Base-by-base conservation (phyloP, 30 jellyfish, hydroid and myxozoan species). In the Pseudorhiza aurosa region DNA sequence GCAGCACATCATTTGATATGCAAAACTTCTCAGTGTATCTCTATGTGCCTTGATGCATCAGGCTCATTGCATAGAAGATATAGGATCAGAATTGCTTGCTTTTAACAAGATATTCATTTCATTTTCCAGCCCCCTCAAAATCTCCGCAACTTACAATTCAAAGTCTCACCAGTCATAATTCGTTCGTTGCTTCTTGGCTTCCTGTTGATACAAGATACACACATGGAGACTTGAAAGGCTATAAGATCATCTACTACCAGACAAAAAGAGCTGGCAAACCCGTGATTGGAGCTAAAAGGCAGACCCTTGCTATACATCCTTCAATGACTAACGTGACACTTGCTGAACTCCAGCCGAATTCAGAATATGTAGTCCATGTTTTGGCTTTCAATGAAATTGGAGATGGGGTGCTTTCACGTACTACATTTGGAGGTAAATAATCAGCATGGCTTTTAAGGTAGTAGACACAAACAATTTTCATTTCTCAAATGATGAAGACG, bases 191-290 rank as follows among this genome's bases (percentile, higher is more conserved):
- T 21, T 19, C 64, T 4, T 80, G 91, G 91, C 29, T 30, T 11
- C 0, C 36, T 2, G 27, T 80, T 18, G 39, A 35, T 17, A 3
- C 72, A 26, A 30, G 49, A 19, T 43, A 63, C 43, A 19, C 35
- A 4, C 56, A 82, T 39, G 94, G 94, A 25, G 85, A 82, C 31
- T 78, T 82, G 14, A 53, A 1, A 31, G 87, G 87, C 45, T 68
- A 82, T 51, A 76, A 58, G 44, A 60, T 76, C 12, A 27, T 53
- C 9, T 74, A 74, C 42, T 1, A 26, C 35, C 7, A 58, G 6
- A 30, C 26, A 14, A 53, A 53, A 36, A 33, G 35, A 4, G 50
- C 32, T 14, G 77, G 76, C 17, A 32, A 36, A 4, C 21, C 40
- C 4, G 57, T 49, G 3, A 40, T 33, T 15, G 15, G 29, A 6